These are phyloP conservation scores for Megastigmus dorsalis DNA, from an alignment of 2,888 invertebrate genomes.

Conservation along the genomic window DNA sequence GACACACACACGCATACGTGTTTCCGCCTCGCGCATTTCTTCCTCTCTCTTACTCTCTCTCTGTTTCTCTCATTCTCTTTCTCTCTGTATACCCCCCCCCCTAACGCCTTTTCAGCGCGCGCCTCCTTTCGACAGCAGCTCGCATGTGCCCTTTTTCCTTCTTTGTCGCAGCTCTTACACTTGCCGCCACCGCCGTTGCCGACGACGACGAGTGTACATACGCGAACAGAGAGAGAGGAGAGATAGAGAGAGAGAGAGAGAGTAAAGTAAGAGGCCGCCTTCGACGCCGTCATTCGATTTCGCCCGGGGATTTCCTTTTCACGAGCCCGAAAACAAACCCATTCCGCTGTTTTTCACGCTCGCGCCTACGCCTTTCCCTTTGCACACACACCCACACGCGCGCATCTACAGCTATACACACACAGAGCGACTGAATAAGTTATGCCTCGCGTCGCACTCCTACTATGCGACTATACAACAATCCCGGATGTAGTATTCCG, in stretches of 20 bases:
- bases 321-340: slow-evolving; percentile 37
- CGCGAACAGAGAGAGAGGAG: neutral
- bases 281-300: slow-evolving; percentile 1
- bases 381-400: neutral
- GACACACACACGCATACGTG: too few relatives aligned
- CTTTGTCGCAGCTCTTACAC: neutral
- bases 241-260: neutral
- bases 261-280: neutral
- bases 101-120: neutral
- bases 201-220: neutral
- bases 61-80: neutral
- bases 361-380: neutral
- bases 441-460: too few relatives aligned
- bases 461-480: too few relatives aligned
- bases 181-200: too few relatives aligned
- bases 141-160: neutral
- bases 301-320: neutral
- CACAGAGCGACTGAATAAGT: neutral
- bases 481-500: neutral
- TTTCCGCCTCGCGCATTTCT: too few relatives aligned
- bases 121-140: neutral
- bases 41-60: neutral
- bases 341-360: slow-evolving; percentile 1
- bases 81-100: neutral
- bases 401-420: neutral